These are phyloP conservation scores for Cryptotis parvus DNA, from an alignment of 2,113 vertebrate species.

Conservation along the genomic window DNA sequence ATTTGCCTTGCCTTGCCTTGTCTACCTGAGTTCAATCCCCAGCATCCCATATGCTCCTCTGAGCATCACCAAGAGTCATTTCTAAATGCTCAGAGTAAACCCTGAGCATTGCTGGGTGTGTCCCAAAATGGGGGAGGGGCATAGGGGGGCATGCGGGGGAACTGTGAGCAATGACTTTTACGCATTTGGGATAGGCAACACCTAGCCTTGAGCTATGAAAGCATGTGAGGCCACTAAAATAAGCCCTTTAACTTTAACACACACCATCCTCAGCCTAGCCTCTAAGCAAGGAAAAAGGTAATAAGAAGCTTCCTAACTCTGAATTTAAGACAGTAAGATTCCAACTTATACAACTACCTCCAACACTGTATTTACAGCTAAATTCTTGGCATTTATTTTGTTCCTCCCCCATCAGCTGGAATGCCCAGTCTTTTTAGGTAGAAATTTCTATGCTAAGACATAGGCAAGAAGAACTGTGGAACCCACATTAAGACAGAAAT, in stretches of 20 bases:
- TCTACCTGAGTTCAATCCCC: too few species aligned
- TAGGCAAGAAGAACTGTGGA: slow-evolving; percentile 40
- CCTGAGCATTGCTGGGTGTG: too few species aligned
- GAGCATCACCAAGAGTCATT: too few species aligned
- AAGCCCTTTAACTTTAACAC: not conserved
- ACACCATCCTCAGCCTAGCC: not conserved
- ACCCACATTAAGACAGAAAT: not conserved
- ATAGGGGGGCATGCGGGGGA: not conserved
- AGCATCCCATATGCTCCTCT: too few species aligned
- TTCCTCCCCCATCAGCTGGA: slow-evolving; percentile 70
- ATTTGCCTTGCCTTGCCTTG: too few species aligned
- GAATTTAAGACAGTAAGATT: not conserved
- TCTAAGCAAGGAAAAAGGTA: not conserved
- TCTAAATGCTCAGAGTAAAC: too few species aligned
- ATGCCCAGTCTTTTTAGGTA: slow-evolving; percentile 54
- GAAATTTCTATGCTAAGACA: slow-evolving; percentile 23
- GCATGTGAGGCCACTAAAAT: not conserved
- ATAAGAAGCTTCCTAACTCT: not conserved
- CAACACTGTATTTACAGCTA: slow-evolving; percentile 42
- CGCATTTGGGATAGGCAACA: not conserved
- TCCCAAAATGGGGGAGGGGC: too few species aligned
- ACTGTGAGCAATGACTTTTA: not conserved
- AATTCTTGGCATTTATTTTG: slow-evolving; percentile 73
- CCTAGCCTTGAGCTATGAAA: not conserved
- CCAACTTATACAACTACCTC: slow-evolving; percentile 43